These are phyloP conservation scores for Ectemnius continuus DNA, from an alignment of 2,888 invertebrate genomes.

Conservation along the genomic window DNA sequence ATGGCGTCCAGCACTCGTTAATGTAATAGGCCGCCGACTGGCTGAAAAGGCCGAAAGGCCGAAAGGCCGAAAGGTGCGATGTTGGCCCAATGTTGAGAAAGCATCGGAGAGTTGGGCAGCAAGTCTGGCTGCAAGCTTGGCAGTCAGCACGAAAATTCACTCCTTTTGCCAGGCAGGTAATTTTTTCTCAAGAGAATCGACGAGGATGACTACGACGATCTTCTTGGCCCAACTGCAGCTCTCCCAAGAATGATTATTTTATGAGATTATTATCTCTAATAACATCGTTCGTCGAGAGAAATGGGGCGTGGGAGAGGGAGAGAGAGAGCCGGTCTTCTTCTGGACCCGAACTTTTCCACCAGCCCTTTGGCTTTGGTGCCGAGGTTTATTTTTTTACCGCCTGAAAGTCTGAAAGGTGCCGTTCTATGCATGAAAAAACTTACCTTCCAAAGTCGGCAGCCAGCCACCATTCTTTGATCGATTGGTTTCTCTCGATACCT, in stretches of 20 bases:
- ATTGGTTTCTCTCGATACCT: too few species aligned
- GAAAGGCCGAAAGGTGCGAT: constrained; percentile 64
- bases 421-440: too few species aligned
- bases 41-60: constrained; percentile 64
- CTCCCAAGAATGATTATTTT: constrained; percentile 73
- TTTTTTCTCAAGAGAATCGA: too few species aligned
- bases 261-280: constrained; percentile 77
- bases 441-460: constrained; percentile 3
- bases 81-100: constrained; percentile 40
- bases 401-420: too few species aligned
- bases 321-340: constrained; percentile 28
- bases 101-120: too few species aligned
- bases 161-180: too few species aligned
- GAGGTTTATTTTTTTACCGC: neutral
- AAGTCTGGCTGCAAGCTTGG: too few species aligned
- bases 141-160: constrained; percentile 40
- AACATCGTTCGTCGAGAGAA: constrained; percentile 60
- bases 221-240: constrained; percentile 36
- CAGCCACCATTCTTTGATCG: constrained; percentile 1
- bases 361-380: neutral
- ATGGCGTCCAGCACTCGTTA: constrained; percentile 76
- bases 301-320: too few species aligned
- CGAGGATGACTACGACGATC: too few species aligned
- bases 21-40: constrained; percentile 71
- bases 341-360: constrained; percentile 31